A percentile compares a stretch with the other conserved stretches of the same genome.
Conservation (phyloP, 2,888 invertebrate genomes). For the Corbicula japonica region DNA sequence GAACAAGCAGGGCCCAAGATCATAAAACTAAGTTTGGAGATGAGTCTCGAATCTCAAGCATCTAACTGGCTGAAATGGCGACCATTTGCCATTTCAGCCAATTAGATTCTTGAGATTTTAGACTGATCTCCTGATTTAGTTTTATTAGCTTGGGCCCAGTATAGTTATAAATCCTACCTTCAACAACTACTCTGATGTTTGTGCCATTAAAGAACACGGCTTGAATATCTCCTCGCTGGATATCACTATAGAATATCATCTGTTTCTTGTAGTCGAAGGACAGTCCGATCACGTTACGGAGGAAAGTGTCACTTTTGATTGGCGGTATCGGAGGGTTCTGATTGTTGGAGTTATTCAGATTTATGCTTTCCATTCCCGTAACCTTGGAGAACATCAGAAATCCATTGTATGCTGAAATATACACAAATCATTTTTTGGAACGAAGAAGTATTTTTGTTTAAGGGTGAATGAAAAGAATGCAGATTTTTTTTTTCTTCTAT, state of each 20-base stretch:
- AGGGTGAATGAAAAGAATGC: too few relatives aligned
- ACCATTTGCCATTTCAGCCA: too few relatives aligned
- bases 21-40: too few relatives aligned
- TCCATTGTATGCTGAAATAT: slow-evolving; percentile 90
- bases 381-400: slow-evolving; percentile 95
- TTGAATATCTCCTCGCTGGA: slow-evolving; percentile 94
- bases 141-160: too few relatives aligned
- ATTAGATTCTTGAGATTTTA: too few relatives aligned
- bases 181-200: slow-evolving; percentile 90
- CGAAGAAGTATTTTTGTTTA: too few relatives aligned
- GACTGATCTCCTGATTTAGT: too few relatives aligned
- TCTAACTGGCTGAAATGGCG: too few relatives aligned
- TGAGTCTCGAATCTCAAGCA: too few relatives aligned
- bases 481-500: too few relatives aligned
- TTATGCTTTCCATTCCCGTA: slow-evolving; percentile 93
- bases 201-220: slow-evolving; percentile 93
- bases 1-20: too few relatives aligned
- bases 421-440: too few relatives aligned
- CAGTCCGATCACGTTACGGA: slow-evolving; percentile 95
- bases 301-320: slow-evolving; percentile 91
- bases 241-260: slow-evolving; percentile 95
- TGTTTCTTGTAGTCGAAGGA: slow-evolving; percentile 91
- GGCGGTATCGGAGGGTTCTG: slow-evolving; percentile 93
- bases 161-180: slow-evolving; percentile 87
- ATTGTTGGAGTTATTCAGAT: slow-evolving; percentile 90